phyloP scores from a whole-genome alignment of 2,113 vertebrate species.

The Myanophis thanlyinensis region DNA sequence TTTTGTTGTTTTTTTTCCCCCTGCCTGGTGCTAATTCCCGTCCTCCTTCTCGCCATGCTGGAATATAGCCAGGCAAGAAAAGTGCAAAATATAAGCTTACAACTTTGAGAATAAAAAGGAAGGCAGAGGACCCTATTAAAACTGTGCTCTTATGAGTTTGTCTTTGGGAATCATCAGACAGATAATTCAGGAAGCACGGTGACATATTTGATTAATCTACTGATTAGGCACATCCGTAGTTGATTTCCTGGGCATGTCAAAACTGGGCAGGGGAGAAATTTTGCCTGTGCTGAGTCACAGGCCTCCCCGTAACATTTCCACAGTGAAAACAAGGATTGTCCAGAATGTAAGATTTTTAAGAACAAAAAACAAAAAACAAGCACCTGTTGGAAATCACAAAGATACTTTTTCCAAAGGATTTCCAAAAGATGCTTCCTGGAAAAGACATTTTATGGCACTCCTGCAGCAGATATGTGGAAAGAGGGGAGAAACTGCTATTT shows the following conservation, averaged over 20 bases:
- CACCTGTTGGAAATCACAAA: background rate
- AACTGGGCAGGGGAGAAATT: background rate
- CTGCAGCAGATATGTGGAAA: background rate
- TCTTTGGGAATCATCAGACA: constrained; percentile 9
- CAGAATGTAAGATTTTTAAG: background rate
- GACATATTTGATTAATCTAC: constrained; percentile 15
- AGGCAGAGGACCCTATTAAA: background rate
- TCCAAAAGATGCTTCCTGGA: background rate
- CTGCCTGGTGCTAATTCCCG: background rate
- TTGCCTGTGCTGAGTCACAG: background rate
- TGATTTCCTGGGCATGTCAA: constrained; percentile 24
- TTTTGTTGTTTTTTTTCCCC: background rate
- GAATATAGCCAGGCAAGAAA: background rate
- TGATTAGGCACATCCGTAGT: constrained; percentile 18
- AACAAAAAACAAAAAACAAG: background rate
- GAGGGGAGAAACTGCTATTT: background rate
- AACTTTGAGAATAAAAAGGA: background rate
- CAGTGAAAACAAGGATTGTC: background rate
- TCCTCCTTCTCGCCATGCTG: background rate
- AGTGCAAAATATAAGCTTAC: background rate
- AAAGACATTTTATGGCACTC: background rate
- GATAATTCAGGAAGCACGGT: background rate
- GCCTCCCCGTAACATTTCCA: background rate
- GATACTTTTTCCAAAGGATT: background rate
- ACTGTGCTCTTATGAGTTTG: background rate